phyloP scores from a whole-genome alignment of 2,113 vertebrate species.

The Trinectes maculatus region DNA sequence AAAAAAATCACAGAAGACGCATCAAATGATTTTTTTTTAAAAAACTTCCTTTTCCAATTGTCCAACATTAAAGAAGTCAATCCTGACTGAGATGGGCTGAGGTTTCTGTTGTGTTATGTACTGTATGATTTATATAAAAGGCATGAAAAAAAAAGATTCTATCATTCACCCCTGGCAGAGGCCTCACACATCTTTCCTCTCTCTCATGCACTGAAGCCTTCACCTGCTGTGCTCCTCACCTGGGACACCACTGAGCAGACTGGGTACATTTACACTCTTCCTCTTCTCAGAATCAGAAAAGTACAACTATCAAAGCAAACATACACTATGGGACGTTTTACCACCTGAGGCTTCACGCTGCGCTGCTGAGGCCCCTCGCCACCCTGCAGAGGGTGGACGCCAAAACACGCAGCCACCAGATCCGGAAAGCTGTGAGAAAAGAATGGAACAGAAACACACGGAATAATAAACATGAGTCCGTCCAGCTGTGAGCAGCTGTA shows the following conservation, averaged over 20 bases:
- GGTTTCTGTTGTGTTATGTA: no score
- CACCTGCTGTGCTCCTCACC: background rate
- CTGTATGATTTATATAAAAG: background rate
- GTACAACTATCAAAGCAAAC: background rate
- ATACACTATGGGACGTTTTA: conserved; percentile 11
- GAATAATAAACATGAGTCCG: background rate
- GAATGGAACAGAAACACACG: background rate
- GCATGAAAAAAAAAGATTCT: background rate
- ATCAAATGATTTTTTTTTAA: no score
- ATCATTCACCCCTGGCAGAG: conserved; percentile 2
- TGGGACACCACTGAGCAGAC: background rate
- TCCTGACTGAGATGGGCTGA: no score
- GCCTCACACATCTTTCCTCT: conserved; percentile 1
- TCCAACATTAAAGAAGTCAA: no score
- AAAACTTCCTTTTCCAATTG: no score
- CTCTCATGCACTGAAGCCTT: background rate
- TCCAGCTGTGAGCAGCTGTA: conserved; percentile 25
- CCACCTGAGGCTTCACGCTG: conserved; percentile 54
- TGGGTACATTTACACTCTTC: background rate
- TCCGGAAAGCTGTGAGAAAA: conserved; percentile 65
- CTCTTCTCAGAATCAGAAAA: background rate
- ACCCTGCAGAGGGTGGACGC: conserved; percentile 52
- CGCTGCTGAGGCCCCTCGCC: conserved; percentile 15
- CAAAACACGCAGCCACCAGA: conserved; percentile 62
- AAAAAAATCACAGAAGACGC: no score